Conservation (phyloP, 1,140 invertebrate species). For the Orchestia grillus region DNA sequence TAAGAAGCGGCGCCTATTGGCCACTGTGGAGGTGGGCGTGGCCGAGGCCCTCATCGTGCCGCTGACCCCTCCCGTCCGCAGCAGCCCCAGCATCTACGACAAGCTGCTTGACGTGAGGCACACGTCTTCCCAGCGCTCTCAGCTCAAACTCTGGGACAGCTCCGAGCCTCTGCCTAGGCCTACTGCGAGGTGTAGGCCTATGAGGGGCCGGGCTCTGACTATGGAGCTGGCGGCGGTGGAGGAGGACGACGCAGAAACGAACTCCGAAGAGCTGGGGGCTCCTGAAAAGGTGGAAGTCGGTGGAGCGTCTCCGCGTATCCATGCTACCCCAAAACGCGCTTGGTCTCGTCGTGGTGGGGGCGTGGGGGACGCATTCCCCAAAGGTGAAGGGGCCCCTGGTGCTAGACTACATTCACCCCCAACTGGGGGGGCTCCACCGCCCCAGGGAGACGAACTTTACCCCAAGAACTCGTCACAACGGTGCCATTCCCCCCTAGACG, state of each 20-base stretch:
- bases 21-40: neutral
- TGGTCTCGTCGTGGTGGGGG: neutral
- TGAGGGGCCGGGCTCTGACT: too few species aligned
- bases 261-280: neutral
- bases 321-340: neutral
- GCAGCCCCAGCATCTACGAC: neutral
- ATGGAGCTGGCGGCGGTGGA: neutral
- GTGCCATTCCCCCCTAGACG: too few species aligned
- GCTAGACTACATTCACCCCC: too few species aligned
- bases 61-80: neutral
- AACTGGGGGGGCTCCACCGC: too few species aligned
- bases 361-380: neutral
- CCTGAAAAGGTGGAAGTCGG: too few species aligned
- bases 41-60: neutral
- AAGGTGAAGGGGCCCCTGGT: neutral
- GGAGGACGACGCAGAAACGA: neutral
- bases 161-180: neutral
- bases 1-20: neutral
- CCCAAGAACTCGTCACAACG: neutral
- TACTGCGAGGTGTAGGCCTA: too few species aligned
- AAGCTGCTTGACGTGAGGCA: neutral
- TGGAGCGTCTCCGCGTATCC: neutral
- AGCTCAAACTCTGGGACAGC: neutral
- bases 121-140: neutral
- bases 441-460: neutral